Evolutionary conservation across 2,888 invertebrate genomes (phyloP).

Genomic region (Notocelia uddmanniana): DNA sequence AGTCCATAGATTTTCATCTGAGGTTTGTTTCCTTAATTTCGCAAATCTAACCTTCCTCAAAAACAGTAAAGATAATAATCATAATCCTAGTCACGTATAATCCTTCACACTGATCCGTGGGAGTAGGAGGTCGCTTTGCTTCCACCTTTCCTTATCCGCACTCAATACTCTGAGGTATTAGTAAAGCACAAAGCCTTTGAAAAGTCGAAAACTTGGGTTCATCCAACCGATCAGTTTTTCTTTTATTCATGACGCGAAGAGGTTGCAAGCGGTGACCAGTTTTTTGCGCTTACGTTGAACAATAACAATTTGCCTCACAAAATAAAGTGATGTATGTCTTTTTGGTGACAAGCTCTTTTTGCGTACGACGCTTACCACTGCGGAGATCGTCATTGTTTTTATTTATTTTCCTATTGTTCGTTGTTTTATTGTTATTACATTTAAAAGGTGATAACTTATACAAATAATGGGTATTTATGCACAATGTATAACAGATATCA

Average conservation of each 20-base stretch:
- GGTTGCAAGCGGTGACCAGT: constrained; percentile 53
- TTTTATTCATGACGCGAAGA: constrained; percentile 21
- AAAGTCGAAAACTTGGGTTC: constrained; percentile 17
- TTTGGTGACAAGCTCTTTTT: constrained; percentile 53
- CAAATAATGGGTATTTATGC: constrained; percentile 7
- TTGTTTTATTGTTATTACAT: constrained; percentile 45
- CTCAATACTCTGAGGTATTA: constrained; percentile 31
- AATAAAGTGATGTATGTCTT: constrained; percentile 53
- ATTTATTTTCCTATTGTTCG: constrained; percentile 52
- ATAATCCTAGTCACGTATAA: constrained; percentile 54
- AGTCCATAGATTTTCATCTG: constrained; percentile 7
- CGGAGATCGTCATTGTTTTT: constrained; percentile 49
- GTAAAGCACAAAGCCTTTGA: constrained; percentile 13
- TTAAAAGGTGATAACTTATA: constrained; percentile 7
- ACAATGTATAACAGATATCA: neutral
- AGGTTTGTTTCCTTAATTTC: constrained; percentile 36
- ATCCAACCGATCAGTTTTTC: constrained; percentile 17
- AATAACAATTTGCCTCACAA: constrained; percentile 56
- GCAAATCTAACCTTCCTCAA: constrained; percentile 16
- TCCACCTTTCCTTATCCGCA: constrained; percentile 53
- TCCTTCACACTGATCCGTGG: constrained; percentile 48
- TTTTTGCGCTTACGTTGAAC: constrained; percentile 55
- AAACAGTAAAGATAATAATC: constrained; percentile 35
- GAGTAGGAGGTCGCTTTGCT: constrained; percentile 52
- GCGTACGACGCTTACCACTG: constrained; percentile 39